phyloP scores from a whole-genome alignment of 2,888 invertebrate genomes.

The Melinopterus prodromus region DNA sequence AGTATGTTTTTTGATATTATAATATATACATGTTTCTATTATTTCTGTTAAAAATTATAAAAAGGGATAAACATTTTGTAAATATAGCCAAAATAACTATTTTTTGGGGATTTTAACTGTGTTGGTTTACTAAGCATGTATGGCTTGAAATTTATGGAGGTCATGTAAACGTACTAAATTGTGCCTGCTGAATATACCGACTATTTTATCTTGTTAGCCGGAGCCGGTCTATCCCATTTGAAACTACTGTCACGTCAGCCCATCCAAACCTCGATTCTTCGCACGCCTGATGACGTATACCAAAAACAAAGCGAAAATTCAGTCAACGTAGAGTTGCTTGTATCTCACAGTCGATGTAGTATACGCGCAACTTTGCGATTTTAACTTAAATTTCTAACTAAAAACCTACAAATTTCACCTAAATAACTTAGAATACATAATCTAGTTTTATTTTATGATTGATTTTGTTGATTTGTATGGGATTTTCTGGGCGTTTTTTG shows the following conservation, averaged over 20 bases:
- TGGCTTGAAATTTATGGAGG: background rate
- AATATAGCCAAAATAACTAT: no score
- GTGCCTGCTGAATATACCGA: conserved; percentile 51
- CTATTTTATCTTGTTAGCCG: conserved; percentile 53
- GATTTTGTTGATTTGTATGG: no score
- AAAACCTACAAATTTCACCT: background rate
- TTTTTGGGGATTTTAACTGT: no score
- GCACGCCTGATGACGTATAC: background rate
- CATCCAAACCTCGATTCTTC: background rate
- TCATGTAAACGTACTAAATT: conserved; percentile 42
- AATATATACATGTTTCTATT: no score
- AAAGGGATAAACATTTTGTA: no score
- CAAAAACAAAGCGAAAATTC: background rate
- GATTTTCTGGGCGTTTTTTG: no score
- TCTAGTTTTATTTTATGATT: no score
- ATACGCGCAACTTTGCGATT: background rate
- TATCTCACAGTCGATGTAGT: background rate
- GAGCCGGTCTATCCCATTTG: conserved; percentile 44
- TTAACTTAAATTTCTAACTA: background rate
- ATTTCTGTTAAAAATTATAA: no score
- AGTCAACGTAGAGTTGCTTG: background rate
- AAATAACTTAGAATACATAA: background rate
- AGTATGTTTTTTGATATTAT: no score
- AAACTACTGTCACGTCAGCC: conserved; percentile 28
- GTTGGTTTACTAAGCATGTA: no score